Evolutionary conservation across 1,140 invertebrate genomes (phyloP).

Genomic region (Pygmarrhopalites habei): DNA sequence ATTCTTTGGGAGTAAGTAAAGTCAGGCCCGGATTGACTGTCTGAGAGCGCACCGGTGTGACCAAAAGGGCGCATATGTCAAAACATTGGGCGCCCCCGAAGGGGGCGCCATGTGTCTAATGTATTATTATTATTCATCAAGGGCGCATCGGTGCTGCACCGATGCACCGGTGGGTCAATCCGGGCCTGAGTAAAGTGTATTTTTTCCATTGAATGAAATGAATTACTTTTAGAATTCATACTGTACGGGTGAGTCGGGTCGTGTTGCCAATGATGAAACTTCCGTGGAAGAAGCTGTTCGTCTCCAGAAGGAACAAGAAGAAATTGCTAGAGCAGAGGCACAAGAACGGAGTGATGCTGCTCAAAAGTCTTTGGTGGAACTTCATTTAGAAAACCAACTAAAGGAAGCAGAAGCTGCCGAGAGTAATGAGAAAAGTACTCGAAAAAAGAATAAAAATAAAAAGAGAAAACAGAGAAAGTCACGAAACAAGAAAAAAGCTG

Average conservation of each 20-base stretch:
- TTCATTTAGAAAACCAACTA: conserved; percentile 47
- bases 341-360: conserved; percentile 16
- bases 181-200: conserved; percentile 28
- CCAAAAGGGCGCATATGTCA: too few relatives aligned
- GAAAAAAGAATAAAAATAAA: conserved; percentile 44
- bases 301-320: conserved; percentile 43
- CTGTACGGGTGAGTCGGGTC: conserved; percentile 74
- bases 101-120: too few relatives aligned
- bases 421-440: too few relatives aligned
- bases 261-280: conserved; percentile 41
- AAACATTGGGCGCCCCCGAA: too few relatives aligned
- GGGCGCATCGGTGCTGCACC: too few relatives aligned
- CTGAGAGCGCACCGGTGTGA: too few relatives aligned
- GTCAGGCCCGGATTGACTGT: too few relatives aligned
- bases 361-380: conserved; percentile 46
- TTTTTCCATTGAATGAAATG: conserved; percentile 19
- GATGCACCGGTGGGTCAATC: too few relatives aligned
- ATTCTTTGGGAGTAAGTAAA: too few relatives aligned
- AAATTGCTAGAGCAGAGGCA: conserved; percentile 29
- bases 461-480: conserved; percentile 47
- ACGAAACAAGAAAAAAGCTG: conserved; percentile 27
- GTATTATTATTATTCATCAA: conserved; percentile 4
- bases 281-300: conserved; percentile 30
- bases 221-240: conserved; percentile 61
- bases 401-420: not conserved